phyloP scores from a whole-genome alignment of 2,113 vertebrate species.

The Erythrocercus mccallii region DNA sequence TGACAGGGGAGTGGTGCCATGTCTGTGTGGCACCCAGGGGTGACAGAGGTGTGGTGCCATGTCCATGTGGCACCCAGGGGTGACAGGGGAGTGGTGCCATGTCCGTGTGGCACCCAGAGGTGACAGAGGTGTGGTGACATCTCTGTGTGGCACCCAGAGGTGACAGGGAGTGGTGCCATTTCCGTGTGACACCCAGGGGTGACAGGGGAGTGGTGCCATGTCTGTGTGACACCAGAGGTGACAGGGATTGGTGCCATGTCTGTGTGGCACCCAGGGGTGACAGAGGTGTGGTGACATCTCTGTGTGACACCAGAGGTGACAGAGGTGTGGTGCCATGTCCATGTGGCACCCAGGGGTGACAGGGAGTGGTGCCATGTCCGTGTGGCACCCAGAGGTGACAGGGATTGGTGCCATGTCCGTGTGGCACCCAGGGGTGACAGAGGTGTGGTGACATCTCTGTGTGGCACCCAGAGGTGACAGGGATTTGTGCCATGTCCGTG shows the following conservation, averaged over 20 bases:
- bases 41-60: neutral
- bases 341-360: neutral
- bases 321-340: neutral
- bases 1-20: neutral
- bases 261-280: neutral
- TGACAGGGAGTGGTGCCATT: neutral
- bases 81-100: neutral
- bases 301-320: neutral
- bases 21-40: no score
- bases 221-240: fast-evolving
- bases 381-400: neutral
- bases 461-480: neutral
- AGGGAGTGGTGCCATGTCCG: no score
- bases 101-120: neutral
- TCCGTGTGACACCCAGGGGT: neutral
- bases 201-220: no score
- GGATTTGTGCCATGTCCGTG: neutral
- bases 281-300: no score
- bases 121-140: no score
- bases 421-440: no score
- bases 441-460: neutral
- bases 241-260: neutral
- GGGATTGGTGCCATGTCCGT: no score
- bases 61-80: neutral
- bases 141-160: neutral